These are phyloP conservation scores for Neolamprologus sp. DNA, from an alignment of 2,113 vertebrate species.

Conservation along the genomic window DNA sequence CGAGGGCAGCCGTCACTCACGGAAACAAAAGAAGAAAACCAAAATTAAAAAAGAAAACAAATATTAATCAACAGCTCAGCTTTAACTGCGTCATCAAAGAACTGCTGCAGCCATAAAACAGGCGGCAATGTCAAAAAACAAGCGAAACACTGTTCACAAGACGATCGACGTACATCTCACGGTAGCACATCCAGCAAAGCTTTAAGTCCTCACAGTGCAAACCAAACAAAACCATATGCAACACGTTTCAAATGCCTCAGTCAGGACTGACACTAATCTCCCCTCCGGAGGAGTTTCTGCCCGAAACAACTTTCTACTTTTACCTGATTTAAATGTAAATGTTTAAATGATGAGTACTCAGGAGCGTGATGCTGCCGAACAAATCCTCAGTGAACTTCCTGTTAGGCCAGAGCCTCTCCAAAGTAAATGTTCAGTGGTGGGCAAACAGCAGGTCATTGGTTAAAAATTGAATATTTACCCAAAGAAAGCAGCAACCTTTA, in stretches of 20 bases:
- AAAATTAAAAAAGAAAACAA: fast-evolving
- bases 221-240: not conserved
- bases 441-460: not conserved
- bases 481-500: not conserved
- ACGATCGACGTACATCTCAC: not conserved
- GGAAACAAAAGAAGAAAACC: not conserved
- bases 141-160: not conserved
- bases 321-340: not conserved
- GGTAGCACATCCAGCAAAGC: conserved; percentile 12
- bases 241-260: not conserved
- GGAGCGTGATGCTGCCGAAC: not conserved
- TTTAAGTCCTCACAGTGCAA: conserved; percentile 4
- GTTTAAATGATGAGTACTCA: not conserved
- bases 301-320: not conserved
- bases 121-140: conserved; percentile 31
- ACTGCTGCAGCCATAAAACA: conserved; percentile 22
- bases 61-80: not conserved
- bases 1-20: not conserved
- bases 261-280: not conserved
- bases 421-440: not conserved
- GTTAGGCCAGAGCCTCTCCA: not conserved
- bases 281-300: fast-evolving
- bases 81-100: not conserved
- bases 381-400: not conserved
- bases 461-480: not conserved